Conservation (phyloP, 2,113 vertebrate species). For the Myodes glareolus region DNA sequence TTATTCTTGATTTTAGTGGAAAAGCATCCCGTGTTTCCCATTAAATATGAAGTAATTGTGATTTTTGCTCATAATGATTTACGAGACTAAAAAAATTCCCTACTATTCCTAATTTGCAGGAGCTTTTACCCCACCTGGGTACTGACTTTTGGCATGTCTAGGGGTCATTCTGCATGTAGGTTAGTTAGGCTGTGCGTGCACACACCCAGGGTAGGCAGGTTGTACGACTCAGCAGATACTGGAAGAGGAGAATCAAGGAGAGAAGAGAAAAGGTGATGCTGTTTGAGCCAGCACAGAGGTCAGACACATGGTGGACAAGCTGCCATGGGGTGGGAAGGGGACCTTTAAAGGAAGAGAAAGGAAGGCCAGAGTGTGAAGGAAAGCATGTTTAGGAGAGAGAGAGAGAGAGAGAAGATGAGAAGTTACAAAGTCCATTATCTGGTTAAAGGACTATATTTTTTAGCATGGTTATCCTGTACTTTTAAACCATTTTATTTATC, state of each 20-base stretch:
- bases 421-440: neutral
- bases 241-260: neutral
- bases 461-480: neutral
- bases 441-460: neutral
- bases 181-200: neutral
- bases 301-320: neutral
- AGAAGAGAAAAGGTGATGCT: neutral
- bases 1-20: slow-evolving; percentile 32
- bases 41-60: neutral
- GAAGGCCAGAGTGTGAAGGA: neutral
- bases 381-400: neutral
- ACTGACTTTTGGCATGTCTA: neutral
- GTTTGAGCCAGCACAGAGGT: neutral
- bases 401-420: neutral
- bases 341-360: neutral
- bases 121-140: neutral
- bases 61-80: neutral
- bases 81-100: neutral
- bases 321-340: neutral
- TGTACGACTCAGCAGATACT: neutral
- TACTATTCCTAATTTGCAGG: neutral
- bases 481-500: neutral
- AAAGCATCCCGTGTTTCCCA: neutral
- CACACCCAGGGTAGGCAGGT: neutral
- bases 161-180: neutral